Percentiles rank a stretch among this genome's conserved stretches.
Conservation (phyloP, 1,140 invertebrate genomes). For the Mesaphorura yosii region DNA sequence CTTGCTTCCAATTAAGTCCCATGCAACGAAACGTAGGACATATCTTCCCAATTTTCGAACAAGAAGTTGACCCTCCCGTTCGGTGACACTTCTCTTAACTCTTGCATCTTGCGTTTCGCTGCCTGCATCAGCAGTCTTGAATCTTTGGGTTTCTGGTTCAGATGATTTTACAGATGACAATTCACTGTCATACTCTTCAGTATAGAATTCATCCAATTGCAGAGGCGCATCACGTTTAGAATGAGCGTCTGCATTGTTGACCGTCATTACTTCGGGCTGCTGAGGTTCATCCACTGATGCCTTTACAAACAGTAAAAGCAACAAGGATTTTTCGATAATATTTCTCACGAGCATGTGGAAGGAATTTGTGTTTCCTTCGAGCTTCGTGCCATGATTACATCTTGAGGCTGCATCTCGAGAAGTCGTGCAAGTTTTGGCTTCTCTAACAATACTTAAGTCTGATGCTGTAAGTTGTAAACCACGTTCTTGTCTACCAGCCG, state of each 20-base stretch:
- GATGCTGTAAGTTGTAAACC: too few species aligned
- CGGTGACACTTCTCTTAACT: neutral
- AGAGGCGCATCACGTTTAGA: neutral
- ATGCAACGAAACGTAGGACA: conserved; percentile 22
- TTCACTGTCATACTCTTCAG: conserved; percentile 12
- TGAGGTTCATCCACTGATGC: conserved; percentile 1
- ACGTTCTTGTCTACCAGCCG: conserved; percentile 1
- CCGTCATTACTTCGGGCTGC: neutral
- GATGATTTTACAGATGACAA: conserved; percentile 12
- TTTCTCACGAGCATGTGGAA: conserved; percentile 10
- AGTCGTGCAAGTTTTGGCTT: too few species aligned
- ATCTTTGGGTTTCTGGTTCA: too few species aligned
- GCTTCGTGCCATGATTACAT: too few species aligned
- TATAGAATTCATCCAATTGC: neutral
- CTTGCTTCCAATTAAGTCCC: conserved; percentile 11
- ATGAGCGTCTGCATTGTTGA: neutral
- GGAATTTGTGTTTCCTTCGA: too few species aligned
- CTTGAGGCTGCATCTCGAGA: too few species aligned
- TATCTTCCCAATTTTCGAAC: conserved; percentile 18
- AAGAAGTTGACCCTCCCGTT: neutral
- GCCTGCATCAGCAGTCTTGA: neutral
- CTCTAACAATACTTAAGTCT: too few species aligned
- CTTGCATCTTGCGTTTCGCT: neutral
- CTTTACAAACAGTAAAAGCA: conserved; percentile 17
- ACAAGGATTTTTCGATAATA: conserved; percentile 16